phyloP scores from a whole-genome alignment of 2,113 vertebrate species.

The Diphyllodes magnificus region DNA sequence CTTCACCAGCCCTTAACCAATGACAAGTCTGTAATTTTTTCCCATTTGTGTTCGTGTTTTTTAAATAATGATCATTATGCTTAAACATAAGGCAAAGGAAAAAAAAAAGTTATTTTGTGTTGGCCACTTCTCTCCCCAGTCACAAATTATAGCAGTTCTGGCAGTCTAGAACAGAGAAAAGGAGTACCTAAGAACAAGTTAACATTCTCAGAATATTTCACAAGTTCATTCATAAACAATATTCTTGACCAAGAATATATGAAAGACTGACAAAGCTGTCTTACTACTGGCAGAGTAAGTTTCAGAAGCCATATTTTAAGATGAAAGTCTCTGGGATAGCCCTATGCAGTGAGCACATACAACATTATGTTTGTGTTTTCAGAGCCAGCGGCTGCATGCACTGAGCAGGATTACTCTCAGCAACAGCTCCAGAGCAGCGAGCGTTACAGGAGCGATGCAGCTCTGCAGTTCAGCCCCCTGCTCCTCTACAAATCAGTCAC shows the following conservation, averaged over 20 bases:
- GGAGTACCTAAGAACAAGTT: neutral
- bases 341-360: neutral
- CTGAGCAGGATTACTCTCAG: neutral
- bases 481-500: neutral
- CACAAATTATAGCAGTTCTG: neutral
- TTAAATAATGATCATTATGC: neutral
- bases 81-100: neutral
- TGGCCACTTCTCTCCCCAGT: neutral
- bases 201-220: neutral
- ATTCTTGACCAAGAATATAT: neutral
- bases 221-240: neutral
- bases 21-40: neutral
- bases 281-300: neutral
- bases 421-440: neutral
- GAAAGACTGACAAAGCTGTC: neutral
- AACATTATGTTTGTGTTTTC: neutral
- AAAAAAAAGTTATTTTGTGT: neutral
- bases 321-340: neutral
- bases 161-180: neutral
- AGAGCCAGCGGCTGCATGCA: neutral
- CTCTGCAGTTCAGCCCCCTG: neutral
- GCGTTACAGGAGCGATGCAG: fast-evolving
- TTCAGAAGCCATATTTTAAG: neutral
- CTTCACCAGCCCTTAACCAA: neutral
- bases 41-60: neutral